A percentile compares a stretch with the other conserved stretches of the same genome.
phyloP scores from a whole-genome alignment of 2,113 vertebrate genomes.

The Xenopus laevis region DNA sequence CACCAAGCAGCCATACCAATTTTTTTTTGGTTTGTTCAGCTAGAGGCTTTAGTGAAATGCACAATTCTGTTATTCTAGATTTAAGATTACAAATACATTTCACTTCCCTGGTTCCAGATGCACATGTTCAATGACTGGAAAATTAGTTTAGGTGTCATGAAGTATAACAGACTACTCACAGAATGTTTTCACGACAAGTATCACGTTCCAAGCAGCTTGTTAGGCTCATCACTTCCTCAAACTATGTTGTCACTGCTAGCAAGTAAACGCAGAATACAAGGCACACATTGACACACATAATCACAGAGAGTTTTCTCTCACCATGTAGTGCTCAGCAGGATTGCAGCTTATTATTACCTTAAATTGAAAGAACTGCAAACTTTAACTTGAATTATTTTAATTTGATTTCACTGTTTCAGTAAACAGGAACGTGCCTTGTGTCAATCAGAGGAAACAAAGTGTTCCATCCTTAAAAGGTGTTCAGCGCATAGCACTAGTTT shows the following conservation, averaged over 20 bases:
- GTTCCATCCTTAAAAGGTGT: background rate
- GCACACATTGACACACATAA: constrained; percentile 50
- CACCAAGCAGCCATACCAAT: background rate
- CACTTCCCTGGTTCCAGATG: constrained; percentile 58
- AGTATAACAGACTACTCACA: constrained; percentile 56
- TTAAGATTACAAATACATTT: constrained; percentile 57
- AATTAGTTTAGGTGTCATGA: constrained; percentile 60
- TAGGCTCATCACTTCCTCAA: constrained; percentile 55
- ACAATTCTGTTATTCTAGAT: constrained; percentile 54
- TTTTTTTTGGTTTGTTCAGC: constrained; percentile 8
- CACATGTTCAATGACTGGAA: constrained; percentile 57
- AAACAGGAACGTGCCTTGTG: constrained; percentile 13
- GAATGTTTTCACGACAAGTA: constrained; percentile 60
- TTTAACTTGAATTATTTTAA: constrained; percentile 45
- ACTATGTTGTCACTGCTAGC: constrained; percentile 51
- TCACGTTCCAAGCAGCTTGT: constrained; percentile 51
- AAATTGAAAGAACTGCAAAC: constrained; percentile 46
- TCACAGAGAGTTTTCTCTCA: constrained; percentile 50
- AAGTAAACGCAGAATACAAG: constrained; percentile 53
- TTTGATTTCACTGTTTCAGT: constrained; percentile 35
- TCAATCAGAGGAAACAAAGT: constrained; percentile 20
- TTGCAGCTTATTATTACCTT: constrained; percentile 50
- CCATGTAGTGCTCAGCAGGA: constrained; percentile 47
- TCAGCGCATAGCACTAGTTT: background rate
- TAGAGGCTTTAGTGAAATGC: constrained; percentile 17